Evolutionary conservation across 1,140 invertebrate species (phyloP).

Genomic region (Lutraria rhynchaena): DNA sequence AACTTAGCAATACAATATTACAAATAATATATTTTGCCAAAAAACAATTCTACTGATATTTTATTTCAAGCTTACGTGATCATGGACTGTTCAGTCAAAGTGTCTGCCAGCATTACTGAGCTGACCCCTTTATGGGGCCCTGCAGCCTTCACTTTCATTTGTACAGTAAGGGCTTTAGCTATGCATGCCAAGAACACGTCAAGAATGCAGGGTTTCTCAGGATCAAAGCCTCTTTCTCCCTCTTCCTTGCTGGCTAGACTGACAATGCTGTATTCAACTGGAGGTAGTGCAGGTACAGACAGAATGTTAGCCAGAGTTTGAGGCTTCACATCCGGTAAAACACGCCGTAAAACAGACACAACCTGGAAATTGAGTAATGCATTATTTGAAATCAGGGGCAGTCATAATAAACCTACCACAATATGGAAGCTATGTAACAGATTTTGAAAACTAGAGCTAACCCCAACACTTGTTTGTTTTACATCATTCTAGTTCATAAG

Average conservation of each 20-base stretch:
- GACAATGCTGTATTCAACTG: conserved; percentile 89
- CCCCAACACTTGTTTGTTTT: too few species aligned
- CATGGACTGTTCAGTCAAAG: conserved; percentile 61
- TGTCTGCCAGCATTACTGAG: conserved; percentile 85
- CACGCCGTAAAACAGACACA: conserved; percentile 89
- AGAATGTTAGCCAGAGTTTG: conserved; percentile 84
- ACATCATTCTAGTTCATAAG: too few species aligned
- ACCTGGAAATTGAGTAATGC: conserved; percentile 83
- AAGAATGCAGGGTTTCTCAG: conserved; percentile 86
- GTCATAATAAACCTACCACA: too few species aligned
- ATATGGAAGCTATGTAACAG: too few species aligned
- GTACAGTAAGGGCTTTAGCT: conserved; percentile 92
- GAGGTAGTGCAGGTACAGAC: conserved; percentile 87
- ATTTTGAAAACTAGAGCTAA: too few species aligned
- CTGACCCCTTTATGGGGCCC: conserved; percentile 86
- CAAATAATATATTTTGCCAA: too few species aligned
- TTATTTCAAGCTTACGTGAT: conserved; percentile 62
- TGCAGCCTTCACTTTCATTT: conserved; percentile 91
- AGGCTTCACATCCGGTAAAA: conserved; percentile 92
- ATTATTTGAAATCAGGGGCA: too few species aligned
- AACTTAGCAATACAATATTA: too few species aligned
- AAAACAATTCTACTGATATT: too few species aligned
- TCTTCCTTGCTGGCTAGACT: conserved; percentile 69
- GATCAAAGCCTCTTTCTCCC: conserved; percentile 83
- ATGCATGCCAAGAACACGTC: conserved; percentile 94